Evolutionary conservation across 2,888 invertebrate genomes (phyloP).

Genomic region (Uloborus plumipes): DNA sequence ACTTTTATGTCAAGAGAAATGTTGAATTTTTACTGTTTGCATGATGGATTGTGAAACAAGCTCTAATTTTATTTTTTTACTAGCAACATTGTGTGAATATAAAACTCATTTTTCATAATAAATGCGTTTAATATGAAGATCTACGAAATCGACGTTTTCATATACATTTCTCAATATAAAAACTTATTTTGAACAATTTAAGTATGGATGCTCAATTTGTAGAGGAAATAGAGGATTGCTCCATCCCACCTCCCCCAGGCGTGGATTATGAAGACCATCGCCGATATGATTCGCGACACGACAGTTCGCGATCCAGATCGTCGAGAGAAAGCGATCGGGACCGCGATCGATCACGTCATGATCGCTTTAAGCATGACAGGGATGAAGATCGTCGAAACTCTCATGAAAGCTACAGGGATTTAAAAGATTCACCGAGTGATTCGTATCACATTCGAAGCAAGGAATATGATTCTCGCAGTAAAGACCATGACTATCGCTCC

Average conservation of each 20-base stretch:
- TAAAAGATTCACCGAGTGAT: slow-evolving; percentile 8
- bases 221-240: neutral
- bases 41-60: too few relatives aligned
- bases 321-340: slow-evolving; percentile 31
- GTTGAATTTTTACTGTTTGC: too few relatives aligned
- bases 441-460: neutral
- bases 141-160: too few relatives aligned
- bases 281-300: neutral
- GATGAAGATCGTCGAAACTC: slow-evolving; percentile 25
- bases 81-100: too few relatives aligned
- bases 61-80: too few relatives aligned
- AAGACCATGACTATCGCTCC: slow-evolving; percentile 30
- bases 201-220: too few relatives aligned
- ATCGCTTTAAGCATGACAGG: slow-evolving; percentile 37
- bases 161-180: too few relatives aligned
- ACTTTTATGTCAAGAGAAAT: too few relatives aligned
- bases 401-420: slow-evolving; percentile 12
- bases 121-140: too few relatives aligned
- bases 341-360: slow-evolving; percentile 38
- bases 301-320: slow-evolving; percentile 20
- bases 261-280: slow-evolving; percentile 36
- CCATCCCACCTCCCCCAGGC: slow-evolving; percentile 31
- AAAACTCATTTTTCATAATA: too few relatives aligned
- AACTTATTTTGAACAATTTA: too few relatives aligned
- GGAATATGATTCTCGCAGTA: slow-evolving; percentile 1